Percentiles rank a stretch among this genome's conserved stretches.
These are phyloP conservation scores for Onychostruthus taczanowskii DNA, from an alignment of 2,113 vertebrate genomes.

Conservation along the genomic window DNA sequence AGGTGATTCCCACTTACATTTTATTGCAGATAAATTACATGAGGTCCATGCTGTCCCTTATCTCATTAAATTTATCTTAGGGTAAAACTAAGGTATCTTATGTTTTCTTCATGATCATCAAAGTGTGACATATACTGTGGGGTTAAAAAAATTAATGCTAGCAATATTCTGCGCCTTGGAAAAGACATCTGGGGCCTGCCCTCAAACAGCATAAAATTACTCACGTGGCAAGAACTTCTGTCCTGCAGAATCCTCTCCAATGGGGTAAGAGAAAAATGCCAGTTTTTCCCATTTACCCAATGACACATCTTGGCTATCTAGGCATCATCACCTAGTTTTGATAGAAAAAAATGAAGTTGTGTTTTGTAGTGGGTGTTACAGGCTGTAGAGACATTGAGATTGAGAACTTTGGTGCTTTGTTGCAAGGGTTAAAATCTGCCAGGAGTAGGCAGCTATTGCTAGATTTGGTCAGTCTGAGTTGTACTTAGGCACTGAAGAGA, in stretches of 20 bases:
- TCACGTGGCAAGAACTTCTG: not conserved
- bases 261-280: not conserved
- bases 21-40: conserved; percentile 3
- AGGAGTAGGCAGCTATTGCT: not conserved
- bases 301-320: not conserved
- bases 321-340: not conserved
- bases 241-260: not conserved
- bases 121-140: not conserved
- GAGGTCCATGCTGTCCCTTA: not conserved
- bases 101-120: not conserved
- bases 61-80: conserved; percentile 14
- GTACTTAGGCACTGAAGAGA: not conserved
- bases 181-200: not conserved
- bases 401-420: not conserved
- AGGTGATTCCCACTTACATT: not conserved
- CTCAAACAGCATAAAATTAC: not conserved
- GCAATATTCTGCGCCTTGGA: not conserved
- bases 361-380: not conserved
- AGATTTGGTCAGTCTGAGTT: not conserved
- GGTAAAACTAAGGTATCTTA: not conserved
- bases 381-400: not conserved
- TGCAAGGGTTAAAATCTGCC: not conserved
- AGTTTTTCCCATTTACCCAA: not conserved
- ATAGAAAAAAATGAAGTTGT: not conserved
- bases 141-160: not conserved